Evolutionary conservation across 2,888 invertebrate species (phyloP), one percentile per base, ranked within the genome.

Genomic region (Sphaerophoria taeniata): DNA sequence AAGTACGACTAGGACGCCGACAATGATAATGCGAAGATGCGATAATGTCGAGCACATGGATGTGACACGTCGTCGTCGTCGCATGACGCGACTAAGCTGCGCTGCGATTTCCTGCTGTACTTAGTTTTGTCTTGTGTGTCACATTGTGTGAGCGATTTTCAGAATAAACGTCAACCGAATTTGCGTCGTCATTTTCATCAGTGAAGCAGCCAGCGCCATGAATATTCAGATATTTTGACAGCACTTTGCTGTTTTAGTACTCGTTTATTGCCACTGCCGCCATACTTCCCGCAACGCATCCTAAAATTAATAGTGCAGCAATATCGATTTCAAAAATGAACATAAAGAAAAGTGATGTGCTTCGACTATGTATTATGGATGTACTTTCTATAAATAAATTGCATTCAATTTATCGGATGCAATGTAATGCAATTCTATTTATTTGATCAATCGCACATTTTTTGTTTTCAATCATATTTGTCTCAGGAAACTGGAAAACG

Each of bases 391-490:
- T 70, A 71, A 74, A 79, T 72, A 80, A 84, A 84, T 84, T 79
- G 79, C 74, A 75, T 72, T 58, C 71, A 51, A 75, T 79, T 79
- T 75, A 75, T 67, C 47, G 49, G 74, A 84, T 79, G 80, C 56
- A 84, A 55, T 75, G 72, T 75, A 84, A 84, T 84, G 75, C 75
- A 84, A 84, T 84, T 65, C 49, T 80, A 84, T 84, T 84, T 84
- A 80, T 84, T 56, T 69, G 84, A 79, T 84, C 71, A 80, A 84
- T 84, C 72, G 72, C 60, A 79, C 72, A 75, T 69, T 58, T 72
- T n/a, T 24, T 24, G 1, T 24, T 24, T 67, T 47, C 39, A 33
- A 60, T 45, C 31, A 63, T 63, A 63, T 63, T 31, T 61, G n/a
- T 31, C n/a, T 9, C 24, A 12, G 12, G 12, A 24, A 24, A 24